Evolutionary conservation across 2,113 vertebrate species (phyloP).

Genomic region (Trematocara unimaculatum): DNA sequence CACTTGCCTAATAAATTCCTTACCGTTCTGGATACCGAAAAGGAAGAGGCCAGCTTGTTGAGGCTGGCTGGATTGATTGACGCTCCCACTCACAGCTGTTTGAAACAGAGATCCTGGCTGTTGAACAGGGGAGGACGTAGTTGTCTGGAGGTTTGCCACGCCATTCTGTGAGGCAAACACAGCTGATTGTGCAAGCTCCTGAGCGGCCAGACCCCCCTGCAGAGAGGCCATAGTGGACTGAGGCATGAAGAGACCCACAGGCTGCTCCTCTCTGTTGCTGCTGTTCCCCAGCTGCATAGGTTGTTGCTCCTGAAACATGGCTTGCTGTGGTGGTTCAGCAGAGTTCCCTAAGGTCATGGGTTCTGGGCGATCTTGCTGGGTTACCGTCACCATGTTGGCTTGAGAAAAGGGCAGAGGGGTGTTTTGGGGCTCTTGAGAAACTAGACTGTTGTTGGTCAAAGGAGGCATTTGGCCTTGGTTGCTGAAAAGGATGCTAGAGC

Average conservation of each 20-base stretch:
- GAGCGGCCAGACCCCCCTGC: constrained; percentile 81
- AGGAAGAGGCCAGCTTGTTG: constrained; percentile 90
- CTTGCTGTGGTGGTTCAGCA: constrained; percentile 76
- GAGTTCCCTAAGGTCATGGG: constrained; percentile 88
- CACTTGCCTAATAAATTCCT: constrained; percentile 43
- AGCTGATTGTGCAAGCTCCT: constrained; percentile 83
- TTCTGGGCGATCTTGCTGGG: constrained; percentile 80
- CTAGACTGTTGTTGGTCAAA: constrained; percentile 67
- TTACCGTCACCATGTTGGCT: constrained; percentile 77
- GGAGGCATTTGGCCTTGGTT: constrained; percentile 73
- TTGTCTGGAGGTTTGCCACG: constrained; percentile 81
- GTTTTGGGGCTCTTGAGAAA: constrained; percentile 80
- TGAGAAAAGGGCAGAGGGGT: constrained; percentile 85
- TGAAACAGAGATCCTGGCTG: constrained; percentile 84
- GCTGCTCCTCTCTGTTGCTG: constrained; percentile 77
- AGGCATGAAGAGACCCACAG: constrained; percentile 89
- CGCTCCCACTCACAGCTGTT: constrained; percentile 76
- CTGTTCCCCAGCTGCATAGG: constrained; percentile 88
- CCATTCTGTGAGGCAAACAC: constrained; percentile 85
- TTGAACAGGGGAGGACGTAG: constrained; percentile 82
- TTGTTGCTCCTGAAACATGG: constrained; percentile 88
- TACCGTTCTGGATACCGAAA: constrained; percentile 95
- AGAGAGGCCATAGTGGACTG: constrained; percentile 86
- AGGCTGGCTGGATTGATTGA: constrained; percentile 83
- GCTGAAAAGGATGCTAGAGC: constrained; percentile 71